phyloP scores from a whole-genome alignment of 1,140 invertebrate species.

The Argopecten irradians region DNA sequence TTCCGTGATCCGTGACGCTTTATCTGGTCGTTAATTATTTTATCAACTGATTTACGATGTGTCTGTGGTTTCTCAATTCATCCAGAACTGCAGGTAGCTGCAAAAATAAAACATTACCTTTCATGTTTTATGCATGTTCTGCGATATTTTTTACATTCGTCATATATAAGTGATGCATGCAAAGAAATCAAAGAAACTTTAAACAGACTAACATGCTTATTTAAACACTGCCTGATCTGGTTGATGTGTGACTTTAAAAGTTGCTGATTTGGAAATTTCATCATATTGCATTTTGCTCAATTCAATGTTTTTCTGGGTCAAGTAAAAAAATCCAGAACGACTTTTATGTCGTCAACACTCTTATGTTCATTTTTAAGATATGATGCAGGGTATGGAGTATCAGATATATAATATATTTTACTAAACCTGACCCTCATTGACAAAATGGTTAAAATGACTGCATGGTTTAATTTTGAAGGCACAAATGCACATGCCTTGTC shows the following conservation, averaged over 20 bases:
- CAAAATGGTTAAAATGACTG: no score
- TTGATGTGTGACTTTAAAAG: not conserved
- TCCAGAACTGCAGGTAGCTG: constrained; percentile 10
- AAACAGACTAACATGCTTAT: not conserved
- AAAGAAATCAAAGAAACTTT: not conserved
- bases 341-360: no score
- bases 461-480: no score
- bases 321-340: no score
- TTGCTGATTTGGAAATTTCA: not conserved
- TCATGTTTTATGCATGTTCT: not conserved
- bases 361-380: no score
- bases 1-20: not conserved
- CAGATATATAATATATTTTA: no score
- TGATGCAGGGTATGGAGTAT: no score
- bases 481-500: no score
- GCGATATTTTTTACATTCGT: not conserved
- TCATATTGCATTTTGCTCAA: no score
- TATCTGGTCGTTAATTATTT: constrained; percentile 5
- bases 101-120: not conserved
- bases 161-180: not conserved
- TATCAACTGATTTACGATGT: not conserved
- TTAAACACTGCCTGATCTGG: not conserved
- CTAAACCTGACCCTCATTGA: no score
- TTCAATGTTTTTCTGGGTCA: no score
- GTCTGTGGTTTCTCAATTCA: constrained; percentile 1